phyloP scores from a whole-genome alignment of 2,888 invertebrate genomes.

The Agrotis exclamationis region DNA sequence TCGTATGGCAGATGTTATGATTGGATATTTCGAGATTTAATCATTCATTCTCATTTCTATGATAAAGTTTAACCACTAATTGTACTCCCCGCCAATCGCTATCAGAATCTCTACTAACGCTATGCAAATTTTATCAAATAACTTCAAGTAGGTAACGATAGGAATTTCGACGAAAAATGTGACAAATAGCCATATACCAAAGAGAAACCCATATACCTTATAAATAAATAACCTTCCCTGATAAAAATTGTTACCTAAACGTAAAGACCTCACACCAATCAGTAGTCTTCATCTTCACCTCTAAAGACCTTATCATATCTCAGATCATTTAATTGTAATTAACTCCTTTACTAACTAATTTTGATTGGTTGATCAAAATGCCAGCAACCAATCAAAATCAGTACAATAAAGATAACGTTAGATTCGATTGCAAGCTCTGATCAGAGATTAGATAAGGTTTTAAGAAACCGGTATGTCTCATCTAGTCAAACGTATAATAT shows the following conservation, averaged over 20 bases:
- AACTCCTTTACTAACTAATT: not conserved
- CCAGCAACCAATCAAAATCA: constrained; percentile 23
- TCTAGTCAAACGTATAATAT: not conserved
- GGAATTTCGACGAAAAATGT: not conserved
- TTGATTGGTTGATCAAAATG: constrained; percentile 20
- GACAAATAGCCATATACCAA: not conserved
- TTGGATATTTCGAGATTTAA: not conserved
- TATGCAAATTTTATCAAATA: not conserved
- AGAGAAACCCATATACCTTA: not conserved
- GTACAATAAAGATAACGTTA: not conserved
- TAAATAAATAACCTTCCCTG: too few relatives aligned
- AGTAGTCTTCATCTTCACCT: not conserved
- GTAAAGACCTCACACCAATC: constrained; percentile 18
- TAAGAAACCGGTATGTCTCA: constrained; percentile 5
- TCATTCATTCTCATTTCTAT: not conserved
- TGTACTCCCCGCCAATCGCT: not conserved
- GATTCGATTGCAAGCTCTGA: constrained; percentile 19
- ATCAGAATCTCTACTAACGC: not conserved
- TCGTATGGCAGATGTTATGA: not conserved
- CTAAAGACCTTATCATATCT: not conserved
- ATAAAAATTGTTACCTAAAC: not conserved
- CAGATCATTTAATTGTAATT: not conserved
- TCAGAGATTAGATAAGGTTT: constrained; percentile 23
- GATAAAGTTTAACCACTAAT: not conserved
- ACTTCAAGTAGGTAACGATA: not conserved